Evolutionary conservation across 92 coral and sea anemone genomes (phyloP), one percentile per base, ranked within the genome.

Genomic region (Desmophyllum pertusum): DNA sequence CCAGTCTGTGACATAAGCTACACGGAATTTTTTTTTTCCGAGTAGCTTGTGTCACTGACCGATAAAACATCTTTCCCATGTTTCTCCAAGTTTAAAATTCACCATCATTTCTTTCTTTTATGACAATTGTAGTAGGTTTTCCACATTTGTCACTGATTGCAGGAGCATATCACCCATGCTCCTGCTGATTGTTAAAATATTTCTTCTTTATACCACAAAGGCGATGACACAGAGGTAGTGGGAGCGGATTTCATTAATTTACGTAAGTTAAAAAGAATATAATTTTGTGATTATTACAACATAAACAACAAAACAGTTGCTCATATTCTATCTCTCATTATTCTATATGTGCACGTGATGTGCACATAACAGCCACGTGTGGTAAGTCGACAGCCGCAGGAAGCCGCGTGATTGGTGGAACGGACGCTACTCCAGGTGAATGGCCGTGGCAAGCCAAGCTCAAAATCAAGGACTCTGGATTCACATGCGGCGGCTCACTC

Each of bases 381-480:
- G 94, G 94, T 4, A 76, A 27, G 21, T 63, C 85, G 19, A 75
- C 81, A 36, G 85, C 65, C 41, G 87, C 89, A 21, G 81, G 80
- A 35, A 46, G 84, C 37, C 77, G 94, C 4, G 92, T 91, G 80
- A 71, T 91, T 42, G 88, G 84, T 37, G 92, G 92, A 45, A 76
- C 86, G 69, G 90, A 91, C 72, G 94, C 94, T 7, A 21, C 92
- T 37, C 77, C 75, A 1, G 94, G 94, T 18, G 92, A 91, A 73
- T 91, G 92, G 92, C 94, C 94, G 46, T 91, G 94, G 94, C 94
- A 91, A 85, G 94, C 93, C 42, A 80, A 88, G 88, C 67, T 91
- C 48, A 83, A 75, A 33, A 85, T 83, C 42, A 72, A 73, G 63
- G 81, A 70, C 74, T n/a, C 36, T 40, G 89, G 94, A 2, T 93